These are phyloP conservation scores for Podargus strigoides DNA, from an alignment of 2,797 vertebrate genomes.

Conservation along the genomic window DNA sequence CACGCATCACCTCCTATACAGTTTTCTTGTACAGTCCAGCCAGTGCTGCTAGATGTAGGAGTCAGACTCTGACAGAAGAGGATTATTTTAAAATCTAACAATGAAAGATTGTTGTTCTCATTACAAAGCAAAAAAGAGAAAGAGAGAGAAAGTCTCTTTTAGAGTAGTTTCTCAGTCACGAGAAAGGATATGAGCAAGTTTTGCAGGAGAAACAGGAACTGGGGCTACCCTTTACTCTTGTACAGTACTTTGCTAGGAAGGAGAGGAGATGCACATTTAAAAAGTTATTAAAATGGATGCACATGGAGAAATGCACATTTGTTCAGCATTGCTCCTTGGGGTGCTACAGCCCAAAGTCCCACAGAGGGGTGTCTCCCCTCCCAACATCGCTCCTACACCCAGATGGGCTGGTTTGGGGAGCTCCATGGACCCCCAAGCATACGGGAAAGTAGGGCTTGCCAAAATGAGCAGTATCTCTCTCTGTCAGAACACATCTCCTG, in stretches of 20 bases:
- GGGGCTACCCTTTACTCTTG: background rate
- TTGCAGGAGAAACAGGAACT: background rate
- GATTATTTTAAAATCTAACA: background rate
- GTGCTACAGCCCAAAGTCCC: background rate
- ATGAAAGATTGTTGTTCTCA: background rate
- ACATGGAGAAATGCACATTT: background rate
- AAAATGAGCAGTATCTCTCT: background rate
- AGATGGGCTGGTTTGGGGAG: background rate
- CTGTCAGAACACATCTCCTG: accelerated
- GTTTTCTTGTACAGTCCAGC: background rate
- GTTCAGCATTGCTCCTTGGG: background rate
- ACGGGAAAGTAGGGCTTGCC: accelerated
- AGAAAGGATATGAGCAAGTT: background rate
- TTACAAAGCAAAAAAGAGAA: background rate
- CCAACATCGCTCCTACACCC: background rate
- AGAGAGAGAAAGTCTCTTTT: background rate
- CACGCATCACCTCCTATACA: background rate
- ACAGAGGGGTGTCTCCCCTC: background rate
- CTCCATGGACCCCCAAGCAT: background rate
- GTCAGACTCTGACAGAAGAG: background rate
- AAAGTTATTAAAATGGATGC: background rate
- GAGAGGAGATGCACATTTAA: background rate
- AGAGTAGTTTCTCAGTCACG: background rate
- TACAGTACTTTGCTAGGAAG: background rate
- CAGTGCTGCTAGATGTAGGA: background rate